phyloP scores from a whole-genome alignment of 2,888 invertebrate species.

The Odontocolon sp. region DNA sequence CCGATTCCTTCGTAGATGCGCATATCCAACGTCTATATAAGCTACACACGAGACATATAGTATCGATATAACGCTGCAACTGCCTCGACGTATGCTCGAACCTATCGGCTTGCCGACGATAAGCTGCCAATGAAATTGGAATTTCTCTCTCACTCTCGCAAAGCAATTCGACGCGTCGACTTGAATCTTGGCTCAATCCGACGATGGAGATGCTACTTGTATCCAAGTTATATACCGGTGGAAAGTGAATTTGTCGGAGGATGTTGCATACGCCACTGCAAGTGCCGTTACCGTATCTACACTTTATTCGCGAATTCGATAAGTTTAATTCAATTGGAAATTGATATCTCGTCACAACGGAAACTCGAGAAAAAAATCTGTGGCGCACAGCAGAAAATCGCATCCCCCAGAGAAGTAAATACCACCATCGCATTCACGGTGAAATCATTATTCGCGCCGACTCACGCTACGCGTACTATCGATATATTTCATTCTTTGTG shows the following conservation, averaged over 20 bases:
- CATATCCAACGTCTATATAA: background rate
- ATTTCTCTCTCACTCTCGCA: slow-evolving; percentile 34
- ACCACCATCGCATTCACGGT: too few species aligned
- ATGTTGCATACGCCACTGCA: background rate
- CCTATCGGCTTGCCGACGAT: slow-evolving; percentile 39
- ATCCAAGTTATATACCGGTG: slow-evolving; percentile 7
- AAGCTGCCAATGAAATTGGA: slow-evolving; percentile 41
- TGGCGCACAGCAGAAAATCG: background rate
- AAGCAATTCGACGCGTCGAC: slow-evolving; percentile 30
- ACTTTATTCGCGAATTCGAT: background rate
- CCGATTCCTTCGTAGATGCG: slow-evolving; percentile 12
- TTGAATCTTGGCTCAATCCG: slow-evolving; percentile 14
- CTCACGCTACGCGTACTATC: too few species aligned
- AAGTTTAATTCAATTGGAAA: slow-evolving; percentile 21
- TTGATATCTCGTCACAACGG: slow-evolving; percentile 6
- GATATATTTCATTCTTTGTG: too few species aligned
- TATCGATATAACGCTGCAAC: background rate
- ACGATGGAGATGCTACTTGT: slow-evolving; percentile 23
- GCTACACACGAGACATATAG: background rate
- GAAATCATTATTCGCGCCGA: too few species aligned
- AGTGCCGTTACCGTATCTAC: background rate
- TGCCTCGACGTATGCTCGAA: slow-evolving; percentile 8
- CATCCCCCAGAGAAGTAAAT: too few species aligned
- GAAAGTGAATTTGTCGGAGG: background rate
- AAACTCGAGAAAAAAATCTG: background rate